phyloP scores from a whole-genome alignment of 2,888 invertebrate species.

The Ophonus ardosiacus region DNA sequence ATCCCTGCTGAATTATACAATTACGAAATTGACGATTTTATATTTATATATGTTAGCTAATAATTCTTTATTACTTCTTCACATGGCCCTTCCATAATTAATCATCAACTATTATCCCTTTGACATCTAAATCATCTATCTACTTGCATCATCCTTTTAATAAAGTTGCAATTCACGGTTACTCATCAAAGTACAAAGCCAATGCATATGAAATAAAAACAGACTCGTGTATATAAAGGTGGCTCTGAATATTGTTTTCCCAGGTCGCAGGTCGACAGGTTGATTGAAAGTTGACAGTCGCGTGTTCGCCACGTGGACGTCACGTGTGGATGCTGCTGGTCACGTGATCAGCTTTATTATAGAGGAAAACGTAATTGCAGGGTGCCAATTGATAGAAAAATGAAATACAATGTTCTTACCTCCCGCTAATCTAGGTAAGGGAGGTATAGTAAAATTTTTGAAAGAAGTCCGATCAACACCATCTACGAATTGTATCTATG shows the following conservation, averaged over 20 bases:
- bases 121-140: not conserved
- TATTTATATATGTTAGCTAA: too few relatives aligned
- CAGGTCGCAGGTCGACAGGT: slow-evolving; percentile 41
- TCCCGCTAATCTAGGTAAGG: too few relatives aligned
- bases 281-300: slow-evolving; percentile 65
- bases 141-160: not conserved
- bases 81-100: too few relatives aligned
- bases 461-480: too few relatives aligned
- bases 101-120: not conserved
- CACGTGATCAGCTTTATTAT: slow-evolving; percentile 30
- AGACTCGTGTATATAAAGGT: not conserved
- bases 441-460: too few relatives aligned
- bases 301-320: slow-evolving; percentile 68
- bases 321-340: slow-evolving; percentile 67
- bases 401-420: too few relatives aligned
- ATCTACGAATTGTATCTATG: too few relatives aligned
- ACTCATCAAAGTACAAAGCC: slow-evolving; percentile 12
- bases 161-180: not conserved
- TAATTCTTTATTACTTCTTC: too few relatives aligned
- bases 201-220: not conserved
- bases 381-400: not conserved
- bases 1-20: too few relatives aligned
- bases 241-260: slow-evolving; percentile 15
- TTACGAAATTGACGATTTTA: too few relatives aligned
- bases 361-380: not conserved